Percentiles rank a stretch among this genome's conserved stretches.
Evolutionary conservation across 2,888 invertebrate genomes (phyloP).

Genomic region (Sarcophaga rosellei): DNA sequence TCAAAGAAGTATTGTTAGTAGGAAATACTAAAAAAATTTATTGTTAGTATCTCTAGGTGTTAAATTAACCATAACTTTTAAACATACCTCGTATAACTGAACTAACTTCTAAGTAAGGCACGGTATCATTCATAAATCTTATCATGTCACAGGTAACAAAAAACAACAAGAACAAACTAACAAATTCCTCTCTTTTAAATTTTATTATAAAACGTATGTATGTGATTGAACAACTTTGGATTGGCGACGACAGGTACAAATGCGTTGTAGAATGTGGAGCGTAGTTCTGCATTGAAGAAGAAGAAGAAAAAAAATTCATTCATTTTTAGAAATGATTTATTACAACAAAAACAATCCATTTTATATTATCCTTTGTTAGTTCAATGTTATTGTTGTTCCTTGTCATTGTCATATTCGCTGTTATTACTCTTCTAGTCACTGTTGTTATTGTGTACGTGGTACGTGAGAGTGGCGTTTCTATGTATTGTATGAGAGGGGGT

Average conservation of each 20-base stretch:
- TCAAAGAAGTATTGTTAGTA: too few species aligned
- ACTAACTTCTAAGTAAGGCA: too few species aligned
- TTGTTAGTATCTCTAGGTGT: too few species aligned
- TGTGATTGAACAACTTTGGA: too few species aligned
- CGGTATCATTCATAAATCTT: constrained; percentile 38
- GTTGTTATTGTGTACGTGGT: background rate
- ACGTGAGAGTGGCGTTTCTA: background rate
- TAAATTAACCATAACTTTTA: too few species aligned
- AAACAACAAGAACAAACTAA: background rate
- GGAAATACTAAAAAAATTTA: too few species aligned
- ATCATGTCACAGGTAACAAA: constrained; percentile 2
- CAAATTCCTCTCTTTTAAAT: background rate
- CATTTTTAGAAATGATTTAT: constrained; percentile 24
- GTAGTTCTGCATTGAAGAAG: background rate
- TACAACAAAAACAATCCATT: constrained; percentile 11
- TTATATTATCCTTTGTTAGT: constrained; percentile 43
- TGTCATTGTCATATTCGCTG: constrained; percentile 2
- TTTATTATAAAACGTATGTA: too few species aligned
- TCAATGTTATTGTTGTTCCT: background rate
- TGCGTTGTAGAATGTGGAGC: background rate
- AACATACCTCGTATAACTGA: too few species aligned
- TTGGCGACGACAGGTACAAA: constrained; percentile 49
- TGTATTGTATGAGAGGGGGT: background rate
- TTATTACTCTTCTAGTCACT: constrained; percentile 15
- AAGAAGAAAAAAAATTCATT: background rate